phyloP scores from a whole-genome alignment of 2,888 invertebrate genomes.

The Cephus runcator region DNA sequence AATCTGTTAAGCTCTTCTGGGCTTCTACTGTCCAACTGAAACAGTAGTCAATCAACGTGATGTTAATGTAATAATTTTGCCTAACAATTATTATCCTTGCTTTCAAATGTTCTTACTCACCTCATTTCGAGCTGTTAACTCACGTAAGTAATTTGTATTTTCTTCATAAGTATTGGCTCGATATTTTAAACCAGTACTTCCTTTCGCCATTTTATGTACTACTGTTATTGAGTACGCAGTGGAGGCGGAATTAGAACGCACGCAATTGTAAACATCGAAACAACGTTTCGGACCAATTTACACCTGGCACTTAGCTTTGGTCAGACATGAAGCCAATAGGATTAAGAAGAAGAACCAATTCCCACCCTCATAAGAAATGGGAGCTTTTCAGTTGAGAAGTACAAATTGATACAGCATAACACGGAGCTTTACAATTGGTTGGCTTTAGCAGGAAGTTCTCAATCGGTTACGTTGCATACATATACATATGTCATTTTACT shows the following conservation, averaged over 20 bases:
- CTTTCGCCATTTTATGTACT: conserved; percentile 43
- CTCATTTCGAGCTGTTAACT: conserved; percentile 36
- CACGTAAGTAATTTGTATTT: conserved; percentile 39
- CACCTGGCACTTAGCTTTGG: too few relatives aligned
- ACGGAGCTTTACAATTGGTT: too few relatives aligned
- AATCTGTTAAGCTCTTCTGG: conserved; percentile 42
- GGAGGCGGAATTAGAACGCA: neutral
- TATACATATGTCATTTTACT: too few relatives aligned
- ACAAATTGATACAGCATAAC: too few relatives aligned
- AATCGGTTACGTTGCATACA: too few relatives aligned
- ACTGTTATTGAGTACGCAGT: neutral
- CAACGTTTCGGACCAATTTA: too few relatives aligned
- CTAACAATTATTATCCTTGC: neutral
- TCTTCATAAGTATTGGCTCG: conserved; percentile 40
- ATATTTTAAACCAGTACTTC: conserved; percentile 23
- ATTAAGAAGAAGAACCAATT: too few relatives aligned
- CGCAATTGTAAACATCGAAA: too few relatives aligned
- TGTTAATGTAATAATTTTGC: neutral
- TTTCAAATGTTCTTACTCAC: conserved; percentile 28
- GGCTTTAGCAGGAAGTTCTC: too few relatives aligned
- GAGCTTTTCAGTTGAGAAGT: too few relatives aligned
- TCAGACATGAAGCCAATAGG: too few relatives aligned
- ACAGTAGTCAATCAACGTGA: neutral
- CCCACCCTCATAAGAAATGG: too few relatives aligned
- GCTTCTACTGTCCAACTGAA: conserved; percentile 40